Percentiles rank a stretch among this genome's conserved stretches.
Evolutionary conservation across 1,140 invertebrate genomes (phyloP).

Genomic region (Phocides pigmalion): DNA sequence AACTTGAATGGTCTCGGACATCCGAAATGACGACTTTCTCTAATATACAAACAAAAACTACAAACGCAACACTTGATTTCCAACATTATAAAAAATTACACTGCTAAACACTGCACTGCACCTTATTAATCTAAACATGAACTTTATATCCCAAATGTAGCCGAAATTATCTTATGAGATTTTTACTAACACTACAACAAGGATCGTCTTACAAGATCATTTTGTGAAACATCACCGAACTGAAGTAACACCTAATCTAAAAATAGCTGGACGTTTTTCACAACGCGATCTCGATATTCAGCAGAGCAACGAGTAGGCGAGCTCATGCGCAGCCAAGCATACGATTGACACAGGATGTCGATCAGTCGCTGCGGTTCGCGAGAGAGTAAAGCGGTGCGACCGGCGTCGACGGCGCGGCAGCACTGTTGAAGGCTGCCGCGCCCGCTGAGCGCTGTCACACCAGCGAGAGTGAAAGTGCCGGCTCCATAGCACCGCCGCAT

Average conservation of each 20-base stretch:
- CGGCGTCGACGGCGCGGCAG: slow-evolving; percentile 67
- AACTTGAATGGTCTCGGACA: slow-evolving; percentile 35
- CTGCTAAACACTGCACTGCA: slow-evolving; percentile 4
- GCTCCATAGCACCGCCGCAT: slow-evolving; percentile 60
- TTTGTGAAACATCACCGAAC: slow-evolving; percentile 44
- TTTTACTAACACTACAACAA: not conserved
- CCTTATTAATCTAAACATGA: not conserved
- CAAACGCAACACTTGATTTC: slow-evolving; percentile 20
- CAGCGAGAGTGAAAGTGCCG: slow-evolving; percentile 79
- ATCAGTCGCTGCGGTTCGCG: slow-evolving; percentile 47
- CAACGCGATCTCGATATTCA: slow-evolving; percentile 65
- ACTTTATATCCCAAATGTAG: not conserved
- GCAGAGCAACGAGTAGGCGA: slow-evolving; percentile 56
- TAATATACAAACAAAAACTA: slow-evolving; percentile 38
- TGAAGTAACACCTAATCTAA: slow-evolving; percentile 54
- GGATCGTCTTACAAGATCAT: slow-evolving; percentile 26
- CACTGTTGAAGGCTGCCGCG: slow-evolving; percentile 61
- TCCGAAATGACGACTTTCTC: slow-evolving; percentile 57
- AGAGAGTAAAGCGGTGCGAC: slow-evolving; percentile 56
- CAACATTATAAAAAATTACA: slow-evolving; percentile 7
- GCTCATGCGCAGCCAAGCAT: slow-evolving; percentile 59
- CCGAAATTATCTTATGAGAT: not conserved
- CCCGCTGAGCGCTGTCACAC: slow-evolving; percentile 58
- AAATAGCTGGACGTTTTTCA: slow-evolving; percentile 63
- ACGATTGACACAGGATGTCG: slow-evolving; percentile 61